Conservation (phyloP, 2,888 invertebrate genomes). For the Tipula confusa region DNA sequence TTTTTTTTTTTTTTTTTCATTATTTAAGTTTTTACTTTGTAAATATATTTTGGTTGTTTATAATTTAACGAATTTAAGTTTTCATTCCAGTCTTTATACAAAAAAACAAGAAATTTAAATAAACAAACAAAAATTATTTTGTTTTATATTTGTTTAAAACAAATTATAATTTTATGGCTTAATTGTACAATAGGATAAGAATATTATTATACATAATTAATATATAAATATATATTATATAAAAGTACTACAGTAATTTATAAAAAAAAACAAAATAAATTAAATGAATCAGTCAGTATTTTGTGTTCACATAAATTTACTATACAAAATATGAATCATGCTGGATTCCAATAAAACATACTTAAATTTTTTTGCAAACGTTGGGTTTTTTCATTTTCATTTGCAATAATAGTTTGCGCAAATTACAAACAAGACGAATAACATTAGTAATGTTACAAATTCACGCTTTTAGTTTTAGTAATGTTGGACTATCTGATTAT, state of each 20-base stretch:
- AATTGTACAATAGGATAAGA: neutral
- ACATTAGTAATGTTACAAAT: neutral
- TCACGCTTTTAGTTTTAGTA: neutral
- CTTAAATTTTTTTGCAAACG: neutral
- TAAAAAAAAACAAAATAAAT: neutral
- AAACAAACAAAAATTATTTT: neutral
- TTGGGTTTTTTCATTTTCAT: neutral
- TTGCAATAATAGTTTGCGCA: neutral
- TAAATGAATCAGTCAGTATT: neutral
- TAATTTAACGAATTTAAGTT: neutral
- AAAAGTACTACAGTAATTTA: neutral
- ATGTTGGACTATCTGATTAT: too few relatives aligned
- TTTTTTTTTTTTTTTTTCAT: too few relatives aligned
- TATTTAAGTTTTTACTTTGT: slow-evolving; percentile 13
- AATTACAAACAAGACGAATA: too few relatives aligned
- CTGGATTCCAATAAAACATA: neutral
- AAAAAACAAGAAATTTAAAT: neutral
- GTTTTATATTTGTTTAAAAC: neutral
- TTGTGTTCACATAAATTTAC: neutral
- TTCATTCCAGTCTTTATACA: slow-evolving; percentile 20
- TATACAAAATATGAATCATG: neutral
- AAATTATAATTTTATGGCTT: slow-evolving; percentile 3
- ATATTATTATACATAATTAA: neutral
- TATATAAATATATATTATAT: too few relatives aligned
- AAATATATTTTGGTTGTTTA: neutral